Base-by-base conservation (phyloP, 2,888 invertebrate species). In the Meloe dianella region DNA sequence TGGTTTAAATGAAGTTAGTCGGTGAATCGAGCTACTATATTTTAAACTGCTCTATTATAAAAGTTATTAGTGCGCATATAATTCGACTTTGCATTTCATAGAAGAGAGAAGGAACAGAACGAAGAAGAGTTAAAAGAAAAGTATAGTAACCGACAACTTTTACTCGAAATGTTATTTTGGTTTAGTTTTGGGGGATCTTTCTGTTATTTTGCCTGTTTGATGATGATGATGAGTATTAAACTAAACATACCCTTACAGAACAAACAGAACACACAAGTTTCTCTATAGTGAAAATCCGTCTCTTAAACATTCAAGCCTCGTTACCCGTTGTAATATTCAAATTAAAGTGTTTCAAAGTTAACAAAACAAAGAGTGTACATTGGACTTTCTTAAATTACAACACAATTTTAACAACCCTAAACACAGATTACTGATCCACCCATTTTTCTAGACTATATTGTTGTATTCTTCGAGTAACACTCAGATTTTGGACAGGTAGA, bases 41-140 rank as follows among this genome's bases (percentile, higher is more conserved):
- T 72, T 74, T 65, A 75, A 78, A 78, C 78, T 77, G 76, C 75
- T 78, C 77, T 74, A 79, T 79, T 79, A 79, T 76, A 71, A 77
- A 76, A 78, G 69, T 74, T 77, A 78, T 78, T 75, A 78, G 75
- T 70, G 78, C 78, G 75, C 77, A 71, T 73, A 72, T 75, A 79
- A 79, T 72, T 69, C 73, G 74, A 74, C 74, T 77, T 74, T 73
- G 74, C 73, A 76, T 77, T n/a, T n/a, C n/a, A 75, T 74, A 74
- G 73, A 72, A 73, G 74, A 67, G 70, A 24, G 22, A 22, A 54
- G 2, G 24, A 22, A 51, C 10, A 51, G 2, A 17, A 51, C 4
- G 51, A 22, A 20, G 51, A 51, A 51, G 51, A 51, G 20, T 51
- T 51, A 51, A 24, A 54, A 54, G 17, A 8, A 20, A 20, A 9